These are phyloP conservation scores for Allacma fusca DNA, from an alignment of 2,888 invertebrate genomes.

Conservation along the genomic window DNA sequence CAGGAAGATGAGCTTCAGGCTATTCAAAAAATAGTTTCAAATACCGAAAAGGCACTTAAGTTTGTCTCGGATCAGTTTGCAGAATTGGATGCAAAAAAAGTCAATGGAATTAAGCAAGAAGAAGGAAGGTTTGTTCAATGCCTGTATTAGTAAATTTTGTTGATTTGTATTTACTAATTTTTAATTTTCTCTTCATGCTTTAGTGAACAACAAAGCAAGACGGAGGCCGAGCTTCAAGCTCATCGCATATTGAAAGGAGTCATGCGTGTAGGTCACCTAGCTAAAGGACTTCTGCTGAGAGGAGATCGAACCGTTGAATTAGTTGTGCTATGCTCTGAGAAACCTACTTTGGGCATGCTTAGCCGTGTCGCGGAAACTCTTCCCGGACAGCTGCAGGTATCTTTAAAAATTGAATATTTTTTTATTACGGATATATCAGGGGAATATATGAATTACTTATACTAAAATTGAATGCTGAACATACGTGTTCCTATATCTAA, in stretches of 20 bases:
- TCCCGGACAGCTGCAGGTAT: slow-evolving; percentile 77
- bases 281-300: slow-evolving; percentile 86
- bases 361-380: slow-evolving; percentile 86
- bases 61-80: slow-evolving; percentile 89
- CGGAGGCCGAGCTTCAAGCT: slow-evolving; percentile 68
- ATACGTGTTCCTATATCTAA: too few relatives aligned
- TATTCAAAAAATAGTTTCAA: slow-evolving; percentile 90
- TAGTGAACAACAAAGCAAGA: slow-evolving; percentile 9
- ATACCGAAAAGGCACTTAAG: slow-evolving; percentile 93
- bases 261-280: slow-evolving; percentile 92
- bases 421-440: slow-evolving; percentile 17
- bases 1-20: slow-evolving; percentile 86
- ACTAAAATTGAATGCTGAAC: too few relatives aligned
- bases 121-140: slow-evolving; percentile 24
- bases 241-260: slow-evolving; percentile 89
- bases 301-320: slow-evolving; percentile 90
- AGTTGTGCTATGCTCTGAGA: slow-evolving; percentile 93
- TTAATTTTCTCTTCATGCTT: not conserved
- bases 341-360: slow-evolving; percentile 85
- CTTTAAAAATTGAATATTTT: slow-evolving; percentile 21
- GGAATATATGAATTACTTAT: slow-evolving; percentile 43
- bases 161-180: not conserved
- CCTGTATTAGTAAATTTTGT: not conserved
- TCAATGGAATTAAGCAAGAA: slow-evolving; percentile 36
- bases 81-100: slow-evolving; percentile 66